Base-by-base conservation (phyloP, 2,888 invertebrate species). In the Phania funesta region DNA sequence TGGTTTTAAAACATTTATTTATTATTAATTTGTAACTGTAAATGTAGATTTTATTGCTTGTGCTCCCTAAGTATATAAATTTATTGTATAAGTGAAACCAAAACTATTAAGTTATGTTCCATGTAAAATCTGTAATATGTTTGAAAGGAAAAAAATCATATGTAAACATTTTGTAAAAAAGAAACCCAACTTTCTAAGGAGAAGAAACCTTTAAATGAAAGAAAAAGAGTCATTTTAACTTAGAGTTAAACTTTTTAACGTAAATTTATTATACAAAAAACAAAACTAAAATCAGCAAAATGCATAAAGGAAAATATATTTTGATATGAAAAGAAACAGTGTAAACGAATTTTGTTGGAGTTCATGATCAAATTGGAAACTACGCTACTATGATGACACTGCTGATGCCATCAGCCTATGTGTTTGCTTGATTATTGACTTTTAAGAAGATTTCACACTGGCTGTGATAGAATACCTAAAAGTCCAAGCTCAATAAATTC, bases 71-170 rank as follows among this genome's bases (percentile, higher is more conserved):
- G 50, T 46, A 65, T 24, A 68, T 4, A 65, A 74, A 64, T 44
- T 70, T 65, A 75, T 79, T 56, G 46, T 71, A 65, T 73, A 76
- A 64, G 46, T 65, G 64, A 71, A 77, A 78, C 82, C 81, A 81
- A 81, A 82, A 74, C 82, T 77, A 76, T 73, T 46, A 38, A 56
- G 54, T 74, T 82, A 75, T 82, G 64, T 82, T 78, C 56, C 64
- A 65, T 82, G 82, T 82, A 71, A 79, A 80, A 76, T 80, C 71
- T 83, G 68, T 83, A 83, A 83, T n/a, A n/a, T 80, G 80, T 80
- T 80, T 67, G 46, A 58, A 71, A 68, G n/a, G 46, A 64, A 24
- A 70, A 9, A 54, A 41, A 64, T 48, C 44, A 46, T 44, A 76
- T 79, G 76, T 73, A 83, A 80, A 83, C 70, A 76, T 76, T 74